Evolutionary conservation across 2,888 invertebrate genomes (phyloP).

Genomic region (Rhagonycha lutea): DNA sequence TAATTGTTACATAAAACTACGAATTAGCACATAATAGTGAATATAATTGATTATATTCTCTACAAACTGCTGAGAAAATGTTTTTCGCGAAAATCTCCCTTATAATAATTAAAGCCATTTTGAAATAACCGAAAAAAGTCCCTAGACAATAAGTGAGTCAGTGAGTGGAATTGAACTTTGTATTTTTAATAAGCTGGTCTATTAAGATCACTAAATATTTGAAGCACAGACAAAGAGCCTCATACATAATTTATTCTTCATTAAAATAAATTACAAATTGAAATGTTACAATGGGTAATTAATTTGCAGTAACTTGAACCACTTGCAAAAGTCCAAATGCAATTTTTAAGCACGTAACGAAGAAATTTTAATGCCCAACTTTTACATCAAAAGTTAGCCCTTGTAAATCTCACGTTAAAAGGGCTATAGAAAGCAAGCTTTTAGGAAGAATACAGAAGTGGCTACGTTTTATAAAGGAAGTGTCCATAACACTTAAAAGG

Average conservation of each 20-base stretch:
- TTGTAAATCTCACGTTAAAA: background rate
- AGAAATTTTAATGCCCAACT: background rate
- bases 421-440: background rate
- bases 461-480: slow-evolving; percentile 5
- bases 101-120: background rate
- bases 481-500: slow-evolving; percentile 13
- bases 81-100: background rate
- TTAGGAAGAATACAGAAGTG: background rate
- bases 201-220: background rate
- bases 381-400: background rate
- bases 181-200: background rate
- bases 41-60: background rate
- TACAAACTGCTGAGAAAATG: background rate
- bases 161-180: background rate
- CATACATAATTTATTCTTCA: background rate
- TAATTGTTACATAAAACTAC: background rate
- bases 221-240: background rate
- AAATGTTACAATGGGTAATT: background rate
- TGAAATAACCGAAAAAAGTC: background rate
- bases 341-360: background rate
- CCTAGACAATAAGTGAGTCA: background rate
- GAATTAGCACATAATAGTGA: background rate
- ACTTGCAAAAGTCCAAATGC: background rate
- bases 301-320: background rate
- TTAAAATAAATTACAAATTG: background rate